Conservation (phyloP, 1,140 invertebrate genomes). For the Drosophila arawakana region DNA sequence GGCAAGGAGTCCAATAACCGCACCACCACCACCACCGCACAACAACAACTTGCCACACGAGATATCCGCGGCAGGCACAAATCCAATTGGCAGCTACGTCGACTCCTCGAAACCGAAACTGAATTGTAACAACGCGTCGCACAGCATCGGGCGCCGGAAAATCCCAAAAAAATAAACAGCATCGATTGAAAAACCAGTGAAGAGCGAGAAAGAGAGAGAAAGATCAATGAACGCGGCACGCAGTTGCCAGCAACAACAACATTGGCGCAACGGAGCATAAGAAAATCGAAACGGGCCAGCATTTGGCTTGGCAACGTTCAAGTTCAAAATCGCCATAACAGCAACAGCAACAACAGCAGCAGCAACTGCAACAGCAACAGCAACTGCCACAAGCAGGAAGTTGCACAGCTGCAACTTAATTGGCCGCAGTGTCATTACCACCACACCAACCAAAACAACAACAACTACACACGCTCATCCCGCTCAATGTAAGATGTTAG, state of each 20-base stretch:
- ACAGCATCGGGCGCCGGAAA: constrained; percentile 65
- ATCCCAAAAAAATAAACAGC: constrained; percentile 55
- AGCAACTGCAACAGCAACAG: constrained; percentile 22
- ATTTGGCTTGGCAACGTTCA: constrained; percentile 66
- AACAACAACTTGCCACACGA: constrained; percentile 62
- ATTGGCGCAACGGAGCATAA: constrained; percentile 55
- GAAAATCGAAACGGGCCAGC: constrained; percentile 65
- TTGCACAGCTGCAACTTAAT: constrained; percentile 75
- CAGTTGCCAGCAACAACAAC: constrained; percentile 62
- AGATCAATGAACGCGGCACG: constrained; percentile 79
- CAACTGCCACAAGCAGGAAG: constrained; percentile 65
- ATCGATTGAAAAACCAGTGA: constrained; percentile 53
- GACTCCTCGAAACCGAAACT: constrained; percentile 44
- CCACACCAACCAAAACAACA: constrained; percentile 33
- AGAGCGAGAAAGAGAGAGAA: constrained; percentile 8
- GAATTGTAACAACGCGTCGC: constrained; percentile 60
- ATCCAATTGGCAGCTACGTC: constrained; percentile 36
- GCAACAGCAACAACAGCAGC: constrained; percentile 36
- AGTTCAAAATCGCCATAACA: constrained; percentile 64
- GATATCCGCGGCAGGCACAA: constrained; percentile 82
- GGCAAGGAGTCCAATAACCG: constrained; percentile 77
- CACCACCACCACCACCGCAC: constrained; percentile 15
- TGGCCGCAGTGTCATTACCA: constrained; percentile 77
- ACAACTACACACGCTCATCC: constrained; percentile 45
- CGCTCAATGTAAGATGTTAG: constrained; percentile 84